Percentiles rank a stretch among this genome's conserved stretches.
These are phyloP conservation scores for Cyanocitta stelleri DNA, from an alignment of 2,113 vertebrate genomes.

Conservation along the genomic window DNA sequence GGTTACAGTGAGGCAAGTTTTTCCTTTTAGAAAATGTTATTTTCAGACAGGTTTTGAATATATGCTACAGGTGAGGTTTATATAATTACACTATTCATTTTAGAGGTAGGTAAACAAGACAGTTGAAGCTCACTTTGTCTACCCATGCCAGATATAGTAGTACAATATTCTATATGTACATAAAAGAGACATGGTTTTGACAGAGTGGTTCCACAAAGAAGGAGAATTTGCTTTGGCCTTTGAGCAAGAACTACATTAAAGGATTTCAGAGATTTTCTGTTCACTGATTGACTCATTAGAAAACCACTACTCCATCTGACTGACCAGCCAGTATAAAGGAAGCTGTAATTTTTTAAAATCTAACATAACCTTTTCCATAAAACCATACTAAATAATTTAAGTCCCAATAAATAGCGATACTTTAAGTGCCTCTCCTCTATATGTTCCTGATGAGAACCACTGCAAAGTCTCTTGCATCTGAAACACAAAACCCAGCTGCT, in stretches of 20 bases:
- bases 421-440: background rate
- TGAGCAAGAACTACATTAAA: background rate
- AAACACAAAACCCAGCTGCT: background rate
- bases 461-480: background rate
- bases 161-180: background rate
- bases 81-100: constrained; percentile 17
- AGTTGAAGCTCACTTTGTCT: background rate
- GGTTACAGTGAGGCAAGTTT: background rate
- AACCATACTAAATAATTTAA: background rate
- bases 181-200: background rate
- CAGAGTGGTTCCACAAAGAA: background rate
- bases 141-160: background rate
- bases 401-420: background rate
- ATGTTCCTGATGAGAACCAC: background rate
- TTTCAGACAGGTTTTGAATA: background rate
- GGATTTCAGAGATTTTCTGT: background rate
- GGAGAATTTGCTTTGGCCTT: constrained; percentile 19
- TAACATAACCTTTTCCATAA: background rate
- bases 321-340: background rate
- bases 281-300: background rate
- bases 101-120: constrained; percentile 10
- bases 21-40: background rate
- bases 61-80: background rate
- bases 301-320: background rate
- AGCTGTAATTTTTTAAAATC: background rate